Percentiles rank a stretch among this genome's conserved stretches.
Evolutionary conservation across 2,113 vertebrate species (phyloP).

Genomic region (Rhabdornis inornatus): DNA sequence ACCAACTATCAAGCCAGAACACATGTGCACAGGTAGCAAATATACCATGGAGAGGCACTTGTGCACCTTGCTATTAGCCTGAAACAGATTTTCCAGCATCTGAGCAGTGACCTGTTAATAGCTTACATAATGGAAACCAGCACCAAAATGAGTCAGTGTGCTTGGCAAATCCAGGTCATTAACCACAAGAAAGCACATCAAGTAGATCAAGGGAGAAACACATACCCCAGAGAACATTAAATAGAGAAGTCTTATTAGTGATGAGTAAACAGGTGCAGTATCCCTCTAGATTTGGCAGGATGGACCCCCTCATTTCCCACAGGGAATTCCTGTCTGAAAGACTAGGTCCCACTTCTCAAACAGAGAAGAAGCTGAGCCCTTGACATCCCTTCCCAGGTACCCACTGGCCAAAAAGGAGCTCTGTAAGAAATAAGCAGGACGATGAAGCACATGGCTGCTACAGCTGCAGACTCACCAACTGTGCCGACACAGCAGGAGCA

Average conservation of each 20-base stretch:
- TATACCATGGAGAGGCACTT: conserved; percentile 54
- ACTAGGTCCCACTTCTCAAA: not conserved
- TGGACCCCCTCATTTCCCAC: not conserved
- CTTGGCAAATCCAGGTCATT: conserved; percentile 56
- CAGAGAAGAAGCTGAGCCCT: not conserved
- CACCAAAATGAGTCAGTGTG: conserved; percentile 55
- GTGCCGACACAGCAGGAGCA: not conserved
- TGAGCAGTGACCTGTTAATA: conserved; percentile 51
- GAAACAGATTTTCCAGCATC: conserved; percentile 50
- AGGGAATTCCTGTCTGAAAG: not conserved
- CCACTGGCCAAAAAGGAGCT: accelerated
- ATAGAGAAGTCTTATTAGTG: conserved; percentile 29
- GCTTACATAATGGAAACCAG: conserved; percentile 55
- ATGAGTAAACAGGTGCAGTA: not conserved
- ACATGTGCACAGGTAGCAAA: conserved; percentile 6
- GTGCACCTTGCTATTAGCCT: conserved; percentile 43
- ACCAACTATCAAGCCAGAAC: conserved; percentile 14
- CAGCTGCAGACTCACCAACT: not conserved
- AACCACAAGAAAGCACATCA: not conserved
- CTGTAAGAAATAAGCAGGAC: not conserved
- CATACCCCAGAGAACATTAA: conserved; percentile 35
- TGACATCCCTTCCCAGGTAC: not conserved
- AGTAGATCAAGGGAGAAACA: not conserved
- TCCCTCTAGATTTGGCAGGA: not conserved
- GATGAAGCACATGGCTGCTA: not conserved